These are phyloP conservation scores for Hoplias malabaricus DNA, from an alignment of 2,113 vertebrate genomes.

Conservation along the genomic window DNA sequence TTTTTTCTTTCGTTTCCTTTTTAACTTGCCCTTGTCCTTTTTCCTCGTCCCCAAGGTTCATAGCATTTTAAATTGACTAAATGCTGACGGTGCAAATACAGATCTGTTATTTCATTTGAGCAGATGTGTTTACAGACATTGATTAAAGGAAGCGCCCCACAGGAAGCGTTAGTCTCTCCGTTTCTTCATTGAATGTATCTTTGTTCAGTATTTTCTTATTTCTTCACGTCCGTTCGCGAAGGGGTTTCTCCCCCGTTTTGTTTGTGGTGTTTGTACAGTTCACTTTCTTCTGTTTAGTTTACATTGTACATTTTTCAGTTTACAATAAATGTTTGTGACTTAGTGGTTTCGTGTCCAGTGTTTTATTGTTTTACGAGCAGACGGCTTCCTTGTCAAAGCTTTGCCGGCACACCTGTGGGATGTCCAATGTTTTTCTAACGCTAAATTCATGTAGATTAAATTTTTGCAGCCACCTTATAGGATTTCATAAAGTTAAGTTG, in stretches of 20 bases:
- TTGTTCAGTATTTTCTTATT: constrained; percentile 4
- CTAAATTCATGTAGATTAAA: no score
- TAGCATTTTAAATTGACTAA: background rate
- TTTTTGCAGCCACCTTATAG: no score
- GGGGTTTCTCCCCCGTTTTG: background rate
- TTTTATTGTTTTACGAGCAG: constrained; percentile 51
- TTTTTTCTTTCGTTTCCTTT: background rate
- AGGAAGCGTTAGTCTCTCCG: constrained; percentile 43
- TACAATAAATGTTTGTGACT: constrained; percentile 54
- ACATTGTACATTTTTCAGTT: constrained; percentile 52
- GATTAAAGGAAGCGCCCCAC: background rate
- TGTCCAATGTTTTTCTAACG: no score
- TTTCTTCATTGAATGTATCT: constrained; percentile 64
- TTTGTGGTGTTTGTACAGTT: constrained; percentile 27
- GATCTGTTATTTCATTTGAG: background rate
- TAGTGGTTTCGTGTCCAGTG: constrained; percentile 55
- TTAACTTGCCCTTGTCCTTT: background rate
- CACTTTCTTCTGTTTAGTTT: constrained; percentile 37
- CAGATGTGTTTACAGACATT: no score
- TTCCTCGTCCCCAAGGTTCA: background rate
- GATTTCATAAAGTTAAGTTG: no score
- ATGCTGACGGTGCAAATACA: background rate
- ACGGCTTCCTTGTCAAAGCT: no score
- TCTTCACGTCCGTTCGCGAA: background rate
- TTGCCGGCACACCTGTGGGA: no score